These are phyloP conservation scores for Aricia agestis DNA, from an alignment of 1,140 invertebrate genomes.

Conservation along the genomic window DNA sequence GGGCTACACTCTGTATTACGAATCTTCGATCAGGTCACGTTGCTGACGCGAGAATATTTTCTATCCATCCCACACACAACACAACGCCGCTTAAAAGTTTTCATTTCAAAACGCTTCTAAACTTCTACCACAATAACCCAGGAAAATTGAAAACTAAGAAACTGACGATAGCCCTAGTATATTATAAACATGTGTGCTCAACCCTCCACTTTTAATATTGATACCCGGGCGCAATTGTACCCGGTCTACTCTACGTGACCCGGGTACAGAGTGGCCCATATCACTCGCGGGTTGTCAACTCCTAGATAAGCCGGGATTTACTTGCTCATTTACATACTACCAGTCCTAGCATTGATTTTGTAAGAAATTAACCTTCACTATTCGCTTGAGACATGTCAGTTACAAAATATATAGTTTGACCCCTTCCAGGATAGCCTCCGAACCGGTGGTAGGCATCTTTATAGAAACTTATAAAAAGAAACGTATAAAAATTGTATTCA, in stretches of 20 bases:
- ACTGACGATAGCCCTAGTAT: background rate
- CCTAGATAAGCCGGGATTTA: constrained; percentile 10
- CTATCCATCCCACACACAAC: no score
- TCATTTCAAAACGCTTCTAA: no score
- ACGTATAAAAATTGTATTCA: no score
- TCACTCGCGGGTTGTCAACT: background rate
- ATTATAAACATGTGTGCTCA: constrained; percentile 5
- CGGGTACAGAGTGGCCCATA: background rate
- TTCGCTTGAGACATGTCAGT: background rate
- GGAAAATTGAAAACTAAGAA: background rate
- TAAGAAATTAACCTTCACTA: background rate
- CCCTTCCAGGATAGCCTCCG: no score
- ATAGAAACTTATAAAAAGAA: no score
- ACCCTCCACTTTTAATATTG: constrained; percentile 11
- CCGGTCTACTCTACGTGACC: background rate
- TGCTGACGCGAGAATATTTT: no score
- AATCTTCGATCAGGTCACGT: no score
- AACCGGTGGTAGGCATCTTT: no score
- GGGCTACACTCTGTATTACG: no score
- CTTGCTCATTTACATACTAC: background rate
- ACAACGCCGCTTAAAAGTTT: no score
- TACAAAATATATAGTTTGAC: background rate
- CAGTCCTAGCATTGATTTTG: background rate
- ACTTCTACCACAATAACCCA: no score
- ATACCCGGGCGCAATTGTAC: background rate